Evolutionary conservation across 2,113 vertebrate species (phyloP).

Genomic region (Choloepus hoffmanni): DNA sequence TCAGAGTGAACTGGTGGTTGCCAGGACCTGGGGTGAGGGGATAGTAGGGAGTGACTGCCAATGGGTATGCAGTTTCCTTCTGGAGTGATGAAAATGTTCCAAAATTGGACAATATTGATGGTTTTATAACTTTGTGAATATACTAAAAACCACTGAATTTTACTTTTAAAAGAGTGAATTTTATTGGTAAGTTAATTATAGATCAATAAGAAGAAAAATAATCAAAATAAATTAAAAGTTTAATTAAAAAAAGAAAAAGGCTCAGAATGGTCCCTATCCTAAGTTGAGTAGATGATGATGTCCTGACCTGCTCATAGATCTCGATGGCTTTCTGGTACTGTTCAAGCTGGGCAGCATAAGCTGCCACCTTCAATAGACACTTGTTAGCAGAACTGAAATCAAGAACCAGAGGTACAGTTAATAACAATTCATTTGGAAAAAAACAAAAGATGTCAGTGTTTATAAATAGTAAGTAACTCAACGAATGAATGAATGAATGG

Average conservation of each 20-base stretch:
- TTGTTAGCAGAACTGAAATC: slow-evolving; percentile 95
- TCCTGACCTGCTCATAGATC: slow-evolving; percentile 97
- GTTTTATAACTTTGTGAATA: background rate
- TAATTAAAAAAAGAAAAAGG: background rate
- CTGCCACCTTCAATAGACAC: slow-evolving; percentile 98
- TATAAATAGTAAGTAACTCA: no score
- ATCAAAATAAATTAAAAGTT: background rate
- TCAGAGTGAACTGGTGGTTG: background rate
- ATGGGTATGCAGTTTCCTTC: background rate
- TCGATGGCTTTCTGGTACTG: slow-evolving; percentile 98
- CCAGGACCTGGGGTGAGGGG: background rate
- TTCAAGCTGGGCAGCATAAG: slow-evolving; percentile 96
- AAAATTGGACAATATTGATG: background rate
- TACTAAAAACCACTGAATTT: background rate
- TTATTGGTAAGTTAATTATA: background rate
- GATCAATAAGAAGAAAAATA: background rate
- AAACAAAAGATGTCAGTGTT: no score
- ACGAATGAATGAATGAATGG: background rate
- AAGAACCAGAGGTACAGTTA: slow-evolving; percentile 20
- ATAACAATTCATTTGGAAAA: background rate
- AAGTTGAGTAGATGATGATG: background rate
- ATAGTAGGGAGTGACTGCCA: background rate
- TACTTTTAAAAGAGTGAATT: background rate
- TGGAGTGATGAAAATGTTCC: background rate
- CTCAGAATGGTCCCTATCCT: background rate